Base-by-base conservation (phyloP, 1,140 invertebrate genomes). In the Lerema accius region DNA sequence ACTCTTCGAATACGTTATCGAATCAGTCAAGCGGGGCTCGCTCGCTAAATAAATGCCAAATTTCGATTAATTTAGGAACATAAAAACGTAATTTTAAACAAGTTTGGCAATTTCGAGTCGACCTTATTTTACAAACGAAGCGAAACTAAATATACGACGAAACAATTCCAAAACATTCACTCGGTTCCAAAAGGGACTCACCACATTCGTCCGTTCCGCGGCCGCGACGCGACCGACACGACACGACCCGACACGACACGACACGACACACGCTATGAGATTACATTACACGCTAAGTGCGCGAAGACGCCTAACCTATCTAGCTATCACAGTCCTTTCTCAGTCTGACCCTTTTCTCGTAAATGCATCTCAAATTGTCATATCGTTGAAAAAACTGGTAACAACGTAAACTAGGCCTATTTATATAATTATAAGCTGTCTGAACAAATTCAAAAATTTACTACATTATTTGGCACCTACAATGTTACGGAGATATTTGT, bases 251-350 rank as follows among this genome's bases (percentile, higher is more conserved):
- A 67, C 73, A 73, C 75, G 73, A 66, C 69, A 75, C 74, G 72
- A 66, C 69, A 75, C 63, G 71, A 67, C 62, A 84, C 74, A 80
- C 78, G 65, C 75, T 82, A 81, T 86, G n/a, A n/a, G n/a, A n/a
- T 81, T 82, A 81, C 3, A 32, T 7, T 32, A 85, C 19, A 23
- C 79, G 80, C 88, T 90, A 90, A 88, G 73, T 88, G 88, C 89
- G 88, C 81, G 86, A 87, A 72, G 74, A 86, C 80, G 82, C 78
- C 80, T 89, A 86, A 85, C 82, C 81, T 88, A 90, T 64, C 83
- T 87, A 84, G 76, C 84, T 90, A 90, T 90, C 88, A 90, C 88
- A 90, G 88, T 90, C 88, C 88, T 84, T 80, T 88, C 88, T 90
- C 88, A 90, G 88, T 90, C 88, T 89, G 86, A 88, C 78, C 86